These are phyloP conservation scores for Acleris emargana DNA, from an alignment of 2,888 invertebrate genomes.

Conservation along the genomic window DNA sequence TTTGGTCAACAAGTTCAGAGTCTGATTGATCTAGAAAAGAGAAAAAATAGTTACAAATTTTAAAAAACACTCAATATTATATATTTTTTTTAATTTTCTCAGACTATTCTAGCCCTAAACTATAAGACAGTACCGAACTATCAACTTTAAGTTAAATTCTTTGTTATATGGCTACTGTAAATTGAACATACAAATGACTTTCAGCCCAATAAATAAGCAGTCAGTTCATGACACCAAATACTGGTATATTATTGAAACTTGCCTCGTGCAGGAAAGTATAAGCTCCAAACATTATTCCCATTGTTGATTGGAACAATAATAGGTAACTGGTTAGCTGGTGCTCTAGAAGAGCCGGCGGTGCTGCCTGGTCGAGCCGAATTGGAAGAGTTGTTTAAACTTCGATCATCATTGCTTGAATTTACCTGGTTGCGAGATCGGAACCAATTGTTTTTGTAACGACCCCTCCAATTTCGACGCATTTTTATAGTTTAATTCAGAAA, in stretches of 20 bases:
- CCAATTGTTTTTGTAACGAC: constrained; percentile 69
- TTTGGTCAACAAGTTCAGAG: constrained; percentile 57
- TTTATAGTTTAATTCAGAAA: constrained; percentile 18
- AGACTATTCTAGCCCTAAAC: too few relatives aligned
- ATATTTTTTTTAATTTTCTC: too few relatives aligned
- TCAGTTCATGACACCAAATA: too few relatives aligned
- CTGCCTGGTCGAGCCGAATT: constrained; percentile 50
- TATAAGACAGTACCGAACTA: too few relatives aligned
- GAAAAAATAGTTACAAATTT: not conserved
- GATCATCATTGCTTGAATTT: constrained; percentile 48
- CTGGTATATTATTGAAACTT: constrained; percentile 39
- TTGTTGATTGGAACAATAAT: constrained; percentile 58
- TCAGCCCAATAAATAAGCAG: too few relatives aligned
- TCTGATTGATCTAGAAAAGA: constrained; percentile 58
- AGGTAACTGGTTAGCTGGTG: constrained; percentile 70
- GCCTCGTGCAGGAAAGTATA: constrained; percentile 91
- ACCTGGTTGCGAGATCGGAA: constrained; percentile 52
- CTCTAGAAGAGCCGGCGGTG: constrained; percentile 61
- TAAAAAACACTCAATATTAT: too few relatives aligned
- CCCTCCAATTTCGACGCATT: constrained; percentile 75
- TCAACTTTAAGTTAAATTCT: too few relatives aligned
- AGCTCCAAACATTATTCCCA: constrained; percentile 87
- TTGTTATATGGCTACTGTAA: too few relatives aligned
- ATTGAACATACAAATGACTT: too few relatives aligned
- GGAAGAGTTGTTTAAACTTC: constrained; percentile 60